These are phyloP conservation scores for Hybognathus amarus DNA, from an alignment of 2,797 vertebrate species.

Conservation along the genomic window DNA sequence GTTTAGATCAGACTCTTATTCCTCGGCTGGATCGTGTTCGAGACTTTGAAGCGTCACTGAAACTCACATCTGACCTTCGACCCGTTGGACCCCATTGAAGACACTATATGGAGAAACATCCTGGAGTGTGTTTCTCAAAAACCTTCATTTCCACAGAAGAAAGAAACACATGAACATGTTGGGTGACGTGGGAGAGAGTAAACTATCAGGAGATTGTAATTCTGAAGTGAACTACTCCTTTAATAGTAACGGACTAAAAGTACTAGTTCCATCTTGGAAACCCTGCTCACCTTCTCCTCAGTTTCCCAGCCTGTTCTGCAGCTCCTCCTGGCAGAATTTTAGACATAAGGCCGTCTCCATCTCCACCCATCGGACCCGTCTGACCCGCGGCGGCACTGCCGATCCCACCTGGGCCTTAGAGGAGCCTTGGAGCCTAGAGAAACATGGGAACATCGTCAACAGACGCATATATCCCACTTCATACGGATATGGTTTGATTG, in stretches of 20 bases:
- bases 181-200: too few relatives aligned
- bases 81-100: too few relatives aligned
- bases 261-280: neutral
- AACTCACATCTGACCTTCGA: too few relatives aligned
- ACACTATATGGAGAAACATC: too few relatives aligned
- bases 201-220: too few relatives aligned
- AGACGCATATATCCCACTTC: neutral
- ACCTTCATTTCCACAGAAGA: too few relatives aligned
- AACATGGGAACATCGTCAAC: neutral
- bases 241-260: neutral
- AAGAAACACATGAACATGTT: too few relatives aligned
- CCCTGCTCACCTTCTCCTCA: constrained; percentile 90
- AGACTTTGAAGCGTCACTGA: too few relatives aligned
- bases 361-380: constrained; percentile 84
- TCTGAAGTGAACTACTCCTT: too few relatives aligned
- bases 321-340: constrained; percentile 95
- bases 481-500: neutral
- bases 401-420: constrained; percentile 79
- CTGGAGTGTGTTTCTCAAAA: too few relatives aligned
- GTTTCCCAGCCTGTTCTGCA: constrained; percentile 97
- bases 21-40: too few relatives aligned
- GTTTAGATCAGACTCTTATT: too few relatives aligned
- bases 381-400: constrained; percentile 82
- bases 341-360: constrained; percentile 91
- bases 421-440: constrained; percentile 83